A percentile compares a stretch with the other conserved stretches of the same genome.
phyloP scores from a whole-genome alignment of 2,113 vertebrate species.

The Odobenus rosmarus region DNA sequence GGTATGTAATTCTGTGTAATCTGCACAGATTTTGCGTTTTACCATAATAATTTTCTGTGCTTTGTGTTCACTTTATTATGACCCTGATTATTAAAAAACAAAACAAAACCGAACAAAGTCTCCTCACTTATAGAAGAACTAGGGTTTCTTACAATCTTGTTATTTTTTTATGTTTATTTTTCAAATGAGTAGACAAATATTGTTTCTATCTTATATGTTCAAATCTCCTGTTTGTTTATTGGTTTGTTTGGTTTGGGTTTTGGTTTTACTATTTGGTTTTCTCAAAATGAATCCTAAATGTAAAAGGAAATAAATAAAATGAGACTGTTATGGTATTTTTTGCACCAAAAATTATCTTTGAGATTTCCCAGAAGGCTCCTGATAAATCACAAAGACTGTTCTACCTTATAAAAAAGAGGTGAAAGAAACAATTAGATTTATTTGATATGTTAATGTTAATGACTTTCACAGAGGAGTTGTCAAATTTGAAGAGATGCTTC shows the following conservation, averaged over 20 bases:
- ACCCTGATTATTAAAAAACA: not conserved
- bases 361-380: not conserved
- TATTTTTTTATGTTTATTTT: not conserved
- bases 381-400: not conserved
- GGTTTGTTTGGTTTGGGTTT: not conserved
- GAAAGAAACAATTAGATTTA: not conserved
- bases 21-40: not conserved
- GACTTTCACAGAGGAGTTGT: not conserved
- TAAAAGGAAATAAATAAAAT: conserved; percentile 21
- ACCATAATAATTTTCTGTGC: not conserved
- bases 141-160: not conserved
- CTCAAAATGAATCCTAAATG: not conserved
- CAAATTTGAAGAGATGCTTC: not conserved
- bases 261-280: not conserved
- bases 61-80: not conserved
- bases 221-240: not conserved
- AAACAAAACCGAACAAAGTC: not conserved
- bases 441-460: not conserved
- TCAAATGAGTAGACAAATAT: not conserved
- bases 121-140: not conserved
- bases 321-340: not conserved
- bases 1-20: not conserved
- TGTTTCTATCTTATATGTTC: not conserved
- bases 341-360: not conserved
- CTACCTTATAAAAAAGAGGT: not conserved